Evolutionary conservation across 2,113 vertebrate species (phyloP).

Genomic region (Tachysurus fulvidraco): DNA sequence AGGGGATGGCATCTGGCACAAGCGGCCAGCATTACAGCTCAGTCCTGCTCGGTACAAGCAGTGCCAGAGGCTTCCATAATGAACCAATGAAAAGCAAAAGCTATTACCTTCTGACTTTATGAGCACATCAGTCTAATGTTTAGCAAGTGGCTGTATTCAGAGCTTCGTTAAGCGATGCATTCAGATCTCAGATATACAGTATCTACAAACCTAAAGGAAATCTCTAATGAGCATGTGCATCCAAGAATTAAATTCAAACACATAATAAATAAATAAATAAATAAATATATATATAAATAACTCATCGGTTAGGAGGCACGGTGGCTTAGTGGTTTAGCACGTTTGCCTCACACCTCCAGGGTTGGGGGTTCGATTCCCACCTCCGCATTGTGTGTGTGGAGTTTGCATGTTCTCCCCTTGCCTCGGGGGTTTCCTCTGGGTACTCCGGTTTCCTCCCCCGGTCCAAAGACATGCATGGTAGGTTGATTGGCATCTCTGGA

Average conservation of each 20-base stretch:
- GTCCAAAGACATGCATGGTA: no score
- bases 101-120: constrained; percentile 33
- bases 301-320: no score
- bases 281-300: no score
- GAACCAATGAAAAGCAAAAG: constrained; percentile 24
- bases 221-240: background rate
- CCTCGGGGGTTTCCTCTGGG: no score
- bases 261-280: no score
- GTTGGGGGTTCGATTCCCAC: no score
- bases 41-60: constrained; percentile 9
- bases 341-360: no score
- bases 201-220: background rate
- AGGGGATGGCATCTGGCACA: constrained; percentile 29
- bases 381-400: no score
- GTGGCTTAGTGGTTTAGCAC: no score
- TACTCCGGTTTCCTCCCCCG: no score
- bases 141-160: background rate
- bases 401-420: no score
- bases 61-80: constrained; percentile 21
- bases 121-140: constrained; percentile 18
- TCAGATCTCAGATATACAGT: background rate
- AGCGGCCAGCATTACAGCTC: constrained; percentile 17
- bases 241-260: background rate
- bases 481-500: no score
- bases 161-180: background rate